Evolutionary conservation across 2,113 vertebrate species (phyloP).

Genomic region (Eulemur rufifrons): DNA sequence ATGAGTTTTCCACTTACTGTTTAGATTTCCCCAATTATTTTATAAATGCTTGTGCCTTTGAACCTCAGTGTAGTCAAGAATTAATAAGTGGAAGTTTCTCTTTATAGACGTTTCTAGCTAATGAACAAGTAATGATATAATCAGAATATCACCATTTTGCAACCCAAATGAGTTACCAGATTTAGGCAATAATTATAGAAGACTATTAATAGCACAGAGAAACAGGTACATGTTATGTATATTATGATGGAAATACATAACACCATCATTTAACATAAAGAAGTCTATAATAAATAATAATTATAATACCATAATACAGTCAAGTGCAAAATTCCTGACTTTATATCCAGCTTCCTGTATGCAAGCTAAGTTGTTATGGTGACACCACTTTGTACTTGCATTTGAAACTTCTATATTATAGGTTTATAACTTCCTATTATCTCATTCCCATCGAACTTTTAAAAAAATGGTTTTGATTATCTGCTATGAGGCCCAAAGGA

Average conservation of each 20-base stretch:
- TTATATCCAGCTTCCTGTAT: slow-evolving; percentile 75
- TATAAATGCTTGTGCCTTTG: neutral
- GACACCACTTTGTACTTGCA: slow-evolving; percentile 68
- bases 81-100: neutral
- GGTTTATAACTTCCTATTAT: slow-evolving; percentile 64
- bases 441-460: slow-evolving; percentile 60
- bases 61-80: neutral
- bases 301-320: neutral
- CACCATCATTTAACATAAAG: neutral
- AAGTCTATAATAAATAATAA: neutral
- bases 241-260: neutral
- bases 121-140: neutral
- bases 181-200: neutral
- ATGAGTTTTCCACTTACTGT: neutral
- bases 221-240: neutral
- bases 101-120: neutral
- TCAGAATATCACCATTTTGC: neutral
- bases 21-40: neutral
- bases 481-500: slow-evolving; percentile 50
- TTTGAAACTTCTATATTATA: slow-evolving; percentile 69
- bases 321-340: slow-evolving; percentile 49
- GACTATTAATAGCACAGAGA: neutral
- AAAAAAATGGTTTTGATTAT: slow-evolving; percentile 65
- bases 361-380: slow-evolving; percentile 75
- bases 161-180: neutral